Evolutionary conservation across 2,797 vertebrate genomes (phyloP), one percentile per base, ranked within the genome.

Genomic region (Rhinophrynus dorsalis): DNA sequence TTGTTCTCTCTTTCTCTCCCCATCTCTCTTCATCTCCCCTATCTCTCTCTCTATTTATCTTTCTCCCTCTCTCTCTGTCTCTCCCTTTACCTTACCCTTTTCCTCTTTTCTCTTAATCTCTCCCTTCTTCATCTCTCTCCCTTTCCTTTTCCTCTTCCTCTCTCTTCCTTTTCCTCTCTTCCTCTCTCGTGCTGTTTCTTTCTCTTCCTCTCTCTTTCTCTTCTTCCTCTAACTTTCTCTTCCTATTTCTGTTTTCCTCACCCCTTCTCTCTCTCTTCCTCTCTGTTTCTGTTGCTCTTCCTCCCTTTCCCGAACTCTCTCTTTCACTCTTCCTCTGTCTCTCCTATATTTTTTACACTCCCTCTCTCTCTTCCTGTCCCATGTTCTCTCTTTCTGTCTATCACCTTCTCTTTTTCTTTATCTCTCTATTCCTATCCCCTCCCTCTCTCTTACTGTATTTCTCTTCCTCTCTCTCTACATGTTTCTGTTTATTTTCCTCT

Each of bases 391-490:
- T n/a, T n/a, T n/a, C n/a, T n/a, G n/a, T n/a, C n/a, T n/a, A n/a
- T n/a, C n/a, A 29, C 27, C 18, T 2, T 3, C 26, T 1, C 4
- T 29, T 17, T 9, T 76, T 75, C 81, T 85, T 86, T 82, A 82
- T 1, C 5, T n/a, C 8, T 20, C 29, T 29, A 3, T 17, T 11
- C 2, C 17, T 13, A 17, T 20, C 13, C 4, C 3, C 9, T 12
- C 30, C 3, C 1, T 17, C 29, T 13, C 5, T 35, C 45, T 5
- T 26, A n/a, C 21, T 13, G 21, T n/a, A 5, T 27, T 77, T 79
- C 65, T 81, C 1, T 37, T 67, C 1, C n/a, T n/a, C n/a, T n/a
- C n/a, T n/a, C n/a, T n/a, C n/a, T n/a, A n/a, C n/a, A n/a, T n/a
- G n/a, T n/a, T 60, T 13, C 45, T 48, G 7, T 23, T 1, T 48